Base-by-base conservation (phyloP, 1,140 invertebrate species). In the Hirudo medicinalis region DNA sequence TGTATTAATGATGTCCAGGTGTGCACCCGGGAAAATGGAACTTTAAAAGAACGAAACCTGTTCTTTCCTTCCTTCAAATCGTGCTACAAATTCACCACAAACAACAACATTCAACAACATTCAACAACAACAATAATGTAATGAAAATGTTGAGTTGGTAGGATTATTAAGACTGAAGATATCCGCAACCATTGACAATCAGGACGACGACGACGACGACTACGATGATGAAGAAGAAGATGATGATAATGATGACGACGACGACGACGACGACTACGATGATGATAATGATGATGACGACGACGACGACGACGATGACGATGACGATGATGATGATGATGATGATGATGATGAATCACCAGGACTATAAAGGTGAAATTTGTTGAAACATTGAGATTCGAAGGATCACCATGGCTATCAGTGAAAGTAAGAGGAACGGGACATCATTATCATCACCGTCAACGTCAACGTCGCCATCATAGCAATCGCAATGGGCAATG, bases 301-400 rank as follows among this genome's bases (percentile, higher is more conserved):
- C 2, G 54, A 57, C 9, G 25, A 57, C 9, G 20, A 57, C 9
- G 25, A 57, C 9, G 54, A 57, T n/a, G 25, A 4, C 54, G 54
- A 57, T 2, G 54, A 57, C 9, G 25, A 57, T 25, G 20, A 57
- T 57, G 25, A 57, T 57, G 54, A 57, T n/a, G 25, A 4, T 9
- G 54, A 9, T 57, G 54, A 57, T 57, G 54, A 57, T 57, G 54
- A 57, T 57, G 54, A 57, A n/a, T n/a, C n/a, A n/a, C n/a, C n/a
- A n/a, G n/a, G n/a, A n/a, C n/a, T n/a, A n/a, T 5, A 9, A 57
- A 3, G 54, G 9, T 57, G 54, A 57, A n/a, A 57, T n/a, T 2
- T 20, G 2, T 25, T 57, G 54, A 2, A 20, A 25, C 54, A 36
- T 2, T 36, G 32, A 36, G 32, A 6, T 36, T 36, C 32, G 6